Conservation (phyloP, 2,113 vertebrate genomes). For the Paraplagusia blochii region DNA sequence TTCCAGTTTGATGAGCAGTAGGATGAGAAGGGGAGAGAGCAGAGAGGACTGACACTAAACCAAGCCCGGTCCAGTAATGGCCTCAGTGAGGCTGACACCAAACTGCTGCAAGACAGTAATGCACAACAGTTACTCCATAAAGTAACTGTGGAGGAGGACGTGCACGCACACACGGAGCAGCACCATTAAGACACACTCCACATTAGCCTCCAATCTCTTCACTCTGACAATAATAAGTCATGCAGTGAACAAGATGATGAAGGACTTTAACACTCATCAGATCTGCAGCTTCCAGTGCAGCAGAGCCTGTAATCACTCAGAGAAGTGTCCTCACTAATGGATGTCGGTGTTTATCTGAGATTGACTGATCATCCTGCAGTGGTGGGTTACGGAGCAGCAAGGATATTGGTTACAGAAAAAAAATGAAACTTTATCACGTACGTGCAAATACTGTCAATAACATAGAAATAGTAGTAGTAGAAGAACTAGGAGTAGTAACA, state of each 20-base stretch:
- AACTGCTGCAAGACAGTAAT: conserved; percentile 16
- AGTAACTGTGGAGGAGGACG: conserved; percentile 2
- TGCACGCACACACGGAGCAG: conserved; percentile 12
- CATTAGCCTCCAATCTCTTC: conserved; percentile 17
- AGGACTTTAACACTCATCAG: too few relatives aligned
- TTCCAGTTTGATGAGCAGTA: conserved; percentile 10
- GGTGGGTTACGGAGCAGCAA: background rate
- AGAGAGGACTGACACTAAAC: conserved; percentile 9
- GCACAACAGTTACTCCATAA: conserved; percentile 10
- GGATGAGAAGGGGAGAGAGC: conserved; percentile 9
- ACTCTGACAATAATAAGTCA: too few relatives aligned
- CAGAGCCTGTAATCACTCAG: conserved; percentile 15
- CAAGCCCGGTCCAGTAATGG: conserved; percentile 34
- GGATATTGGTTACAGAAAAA: background rate
- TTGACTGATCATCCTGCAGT: background rate
- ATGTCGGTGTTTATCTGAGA: too few relatives aligned
- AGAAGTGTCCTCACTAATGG: background rate
- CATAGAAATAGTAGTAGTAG: too few relatives aligned
- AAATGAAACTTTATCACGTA: too few relatives aligned
- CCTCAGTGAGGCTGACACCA: conserved; percentile 6
- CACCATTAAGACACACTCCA: conserved; percentile 43
- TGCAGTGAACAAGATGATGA: too few relatives aligned
- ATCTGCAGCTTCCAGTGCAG: too few relatives aligned
- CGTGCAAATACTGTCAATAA: too few relatives aligned
- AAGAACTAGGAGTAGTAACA: too few relatives aligned